Evolutionary conservation across 2,888 invertebrate genomes (phyloP), one percentile per base, ranked within the genome.

Genomic region (Heteromurus nitidus): DNA sequence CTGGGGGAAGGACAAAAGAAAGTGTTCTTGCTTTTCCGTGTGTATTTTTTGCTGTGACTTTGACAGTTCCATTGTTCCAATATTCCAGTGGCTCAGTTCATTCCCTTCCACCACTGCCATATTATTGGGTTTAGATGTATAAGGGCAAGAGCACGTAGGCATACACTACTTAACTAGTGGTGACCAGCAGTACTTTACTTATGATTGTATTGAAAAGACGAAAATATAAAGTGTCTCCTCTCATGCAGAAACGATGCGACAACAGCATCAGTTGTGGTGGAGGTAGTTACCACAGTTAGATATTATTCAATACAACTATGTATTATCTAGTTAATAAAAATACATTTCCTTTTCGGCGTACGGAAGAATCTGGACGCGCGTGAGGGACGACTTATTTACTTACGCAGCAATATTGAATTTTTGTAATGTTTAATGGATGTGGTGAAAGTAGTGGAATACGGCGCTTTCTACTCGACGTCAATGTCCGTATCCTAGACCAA

Each of bases 291-390:
- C n/a, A 72, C 70, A 65, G 47, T 44, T 65, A 79, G 79, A 72
- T 79, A 79, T 72, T 72, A 79, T 79, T 79, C n/a, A n/a, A n/a
- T n/a, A n/a, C n/a, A n/a, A n/a, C n/a, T n/a, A n/a, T n/a, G n/a
- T n/a, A n/a, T n/a, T n/a, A n/a, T n/a, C n/a, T n/a, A n/a, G n/a
- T n/a, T n/a, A n/a, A 72, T 55, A 79, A 44, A 79, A 64, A 79
- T 79, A 79, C 72, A 79, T 79, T 79, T 79, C 58, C 3, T 77
- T 69, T 79, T 70, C 70, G 79, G 79, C 72, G 62, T 72, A 70
- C 72, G 79, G 79, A 65, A 62, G 70, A 64, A 62, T 62, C 70
- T 68, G 60, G 69, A 70, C 64, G 68, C 70, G 72, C 20, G 36
- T 65, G 68, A 64, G 28, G 28, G 28, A n/a, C 62, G 28, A 69